Evolutionary conservation across 1,140 invertebrate genomes (phyloP), one percentile per base, ranked within the genome.

Genomic region (Trachymyrmex cornetzi): DNA sequence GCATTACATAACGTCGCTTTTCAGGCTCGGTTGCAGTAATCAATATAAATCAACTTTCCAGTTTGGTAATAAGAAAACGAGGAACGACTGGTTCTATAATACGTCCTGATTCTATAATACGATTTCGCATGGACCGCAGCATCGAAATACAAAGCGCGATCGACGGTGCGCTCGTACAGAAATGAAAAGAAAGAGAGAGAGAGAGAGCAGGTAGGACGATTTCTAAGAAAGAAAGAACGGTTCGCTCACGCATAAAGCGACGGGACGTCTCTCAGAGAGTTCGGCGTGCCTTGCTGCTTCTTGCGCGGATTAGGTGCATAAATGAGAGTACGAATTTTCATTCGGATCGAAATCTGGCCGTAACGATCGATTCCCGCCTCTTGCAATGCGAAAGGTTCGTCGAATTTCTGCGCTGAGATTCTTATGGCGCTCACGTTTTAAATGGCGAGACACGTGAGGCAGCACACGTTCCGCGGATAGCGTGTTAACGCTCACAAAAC

Each of bases 361-460:
- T 48, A 38, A 77, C 63, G 27, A 81, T 63, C 27, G 24, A 50
- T n/a, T 64, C 2, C 34, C 72, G 16, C 9, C 59, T 57, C 61
- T 48, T 11, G 48, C n/a, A 6, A 69, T 38, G 24, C 75, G 57
- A 74, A 34, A 66, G 61, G 24, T 22, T 14, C 30, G 19, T 30
- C 77, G 86, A 67, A 59, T 57, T 80, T 55, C 57, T 44, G 16
- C 30, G 55, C n/a, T 9, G 27, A 44, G 19, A 24, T 87, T 88
- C 57, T 66, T 77, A 91, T 87, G 86, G 27, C 30, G 77, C 66
- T 90, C 91, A 90, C 89, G 89, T 88, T 55, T 79, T 27, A 24
- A 87, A 12, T 71, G 50, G 57, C 72, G 77, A 55, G 5, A 61
- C 81, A 88, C 89, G 82, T 84, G 84, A 72, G 63, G 16, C 27